Base-by-base conservation (phyloP, 1,140 invertebrate genomes). In the Drosophila suzukii region DNA sequence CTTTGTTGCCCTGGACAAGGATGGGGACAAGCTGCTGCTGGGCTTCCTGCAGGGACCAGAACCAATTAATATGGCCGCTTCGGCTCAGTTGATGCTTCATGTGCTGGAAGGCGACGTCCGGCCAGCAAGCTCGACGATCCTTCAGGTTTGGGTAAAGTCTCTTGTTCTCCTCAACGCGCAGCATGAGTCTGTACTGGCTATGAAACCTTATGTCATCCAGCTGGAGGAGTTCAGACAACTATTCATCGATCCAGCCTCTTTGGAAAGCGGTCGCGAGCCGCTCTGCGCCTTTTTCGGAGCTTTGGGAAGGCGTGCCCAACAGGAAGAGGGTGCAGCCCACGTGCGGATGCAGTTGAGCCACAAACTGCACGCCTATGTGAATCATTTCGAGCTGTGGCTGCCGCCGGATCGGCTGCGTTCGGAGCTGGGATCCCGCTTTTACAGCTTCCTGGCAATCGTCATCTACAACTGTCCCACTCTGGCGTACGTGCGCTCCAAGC, bases 401-500 rank as follows among this genome's bases (percentile, higher is more conserved):
- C 72, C 70, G 2, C 15, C 65, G 17, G 75, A 91, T 4, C 57
- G 65, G 5, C 56, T 82, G 38, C 78, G 78, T 3, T 44, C 83
- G 0, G 91, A 92, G 32, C 36, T 91, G 24, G 59, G 60, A 0
- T 43, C 88, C 54, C 85, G 91, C 3, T 91, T 91, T 62, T 92
- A 78, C 50, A 92, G 89, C 39, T 92, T 92, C 20, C 54, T 92
- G 17, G 91, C 91, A 6, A 91, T 92, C 24, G 91, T 92, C 34
- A 90, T 92, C 13, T 92, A 91, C 36, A 91, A 92, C 56, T 92
- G 92, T 11, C 62, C 85, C 6, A 67, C 61, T 6, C 59, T 92
- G 2, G 76, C 90, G 3, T 92, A 92, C 46, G 81, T 88, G 2
- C 78, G 91, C 34, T 79, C 91, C 10, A 92, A 92, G 66, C 85